Base-by-base conservation (phyloP, 2,113 vertebrate species). In the Antennarius striatus region DNA sequence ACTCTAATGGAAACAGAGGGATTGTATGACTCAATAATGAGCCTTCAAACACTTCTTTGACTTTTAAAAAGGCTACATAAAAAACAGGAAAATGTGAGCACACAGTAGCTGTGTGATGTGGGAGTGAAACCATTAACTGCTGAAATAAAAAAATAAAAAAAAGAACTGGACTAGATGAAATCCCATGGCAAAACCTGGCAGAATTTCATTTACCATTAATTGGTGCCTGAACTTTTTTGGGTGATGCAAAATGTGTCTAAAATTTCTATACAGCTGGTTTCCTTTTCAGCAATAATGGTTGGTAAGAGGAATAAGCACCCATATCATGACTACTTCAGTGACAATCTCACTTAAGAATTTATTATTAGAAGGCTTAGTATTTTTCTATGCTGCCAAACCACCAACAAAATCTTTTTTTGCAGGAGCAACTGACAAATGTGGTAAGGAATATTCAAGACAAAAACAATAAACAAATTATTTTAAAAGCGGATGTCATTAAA, bases 221-320 rank as follows among this genome's bases (percentile, higher is more conserved):
- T 77, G 67, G 71, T 60, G 77, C 30, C 59, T 79, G 57, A 61
- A 67, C 68, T 83, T 71, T 73, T 62, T 55, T 77, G 77, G 72
- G 67, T 65, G 57, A 53, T 49, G 50, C 14, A 43, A 54, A 4
- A 14, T 51, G 61, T 30, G 63, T 72, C 61, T 60, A 68, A 63
- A 30, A 53, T 68, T 67, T 51, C 71, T 52, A 73, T 63, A 2
- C 65, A 73, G 80, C 66, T 71, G 11, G 60, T 77, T 79, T 72
- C 60, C 32, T 56, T 17, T 63, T 43, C 28, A 39, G 56, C 46
- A 76, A 36, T 60, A 68, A 45, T 45, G 71, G 53, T 72, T 68
- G 52, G 32, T 70, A 75, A 62, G 48, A 70, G 36, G 57, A 73
- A 59, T 63, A 40, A 61, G 54, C 55, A 59, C 49, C 12, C 59